These are phyloP conservation scores for Trachymyrmex septentrionalis DNA, from an alignment of 1,140 invertebrate species.

Conservation along the genomic window DNA sequence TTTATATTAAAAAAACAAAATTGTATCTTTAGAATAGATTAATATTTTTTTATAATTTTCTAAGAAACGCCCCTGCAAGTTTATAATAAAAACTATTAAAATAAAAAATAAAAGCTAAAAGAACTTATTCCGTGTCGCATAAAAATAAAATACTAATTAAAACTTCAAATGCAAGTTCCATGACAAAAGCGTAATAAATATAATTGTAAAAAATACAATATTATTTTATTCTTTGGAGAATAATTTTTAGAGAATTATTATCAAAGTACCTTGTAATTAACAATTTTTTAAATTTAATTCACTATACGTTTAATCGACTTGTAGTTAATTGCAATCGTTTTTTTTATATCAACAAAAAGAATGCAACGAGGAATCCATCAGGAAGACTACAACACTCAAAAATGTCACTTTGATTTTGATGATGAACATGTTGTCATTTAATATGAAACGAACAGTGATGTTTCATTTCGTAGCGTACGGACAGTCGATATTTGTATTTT, in stretches of 20 bases:
- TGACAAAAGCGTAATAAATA: neutral
- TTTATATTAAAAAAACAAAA: neutral
- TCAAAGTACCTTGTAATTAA: conserved; percentile 49
- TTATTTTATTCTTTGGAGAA: no score
- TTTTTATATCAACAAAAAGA: conserved; percentile 24
- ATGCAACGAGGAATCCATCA: conserved; percentile 30
- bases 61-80: neutral
- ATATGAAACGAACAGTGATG: conserved; percentile 50
- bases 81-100: conserved; percentile 25
- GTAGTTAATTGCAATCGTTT: neutral
- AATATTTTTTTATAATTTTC: conserved; percentile 31
- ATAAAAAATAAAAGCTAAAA: neutral
- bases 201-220: no score
- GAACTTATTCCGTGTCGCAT: neutral
- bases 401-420: conserved; percentile 35
- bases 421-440: conserved; percentile 42
- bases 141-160: conserved; percentile 34
- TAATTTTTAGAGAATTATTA: no score
- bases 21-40: neutral
- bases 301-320: neutral
- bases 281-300: conserved; percentile 60
- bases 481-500: conserved; percentile 49
- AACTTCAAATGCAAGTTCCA: neutral
- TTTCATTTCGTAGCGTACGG: conserved; percentile 43
- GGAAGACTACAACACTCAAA: neutral